Base-by-base conservation (phyloP, 1,140 invertebrate genomes). In the Drosophila virilis region DNA sequence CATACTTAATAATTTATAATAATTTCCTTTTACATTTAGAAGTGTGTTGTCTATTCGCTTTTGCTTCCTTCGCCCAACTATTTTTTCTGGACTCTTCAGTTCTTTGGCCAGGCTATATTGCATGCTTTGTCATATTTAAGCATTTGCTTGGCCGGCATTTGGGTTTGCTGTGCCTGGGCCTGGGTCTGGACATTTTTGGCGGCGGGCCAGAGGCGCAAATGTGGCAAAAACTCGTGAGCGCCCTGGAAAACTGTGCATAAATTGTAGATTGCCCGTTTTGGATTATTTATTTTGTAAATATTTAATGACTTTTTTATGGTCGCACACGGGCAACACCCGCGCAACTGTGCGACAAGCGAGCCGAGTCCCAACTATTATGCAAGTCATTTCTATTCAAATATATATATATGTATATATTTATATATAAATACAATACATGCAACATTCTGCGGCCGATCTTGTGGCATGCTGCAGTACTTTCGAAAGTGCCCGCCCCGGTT, bases 271-370 rank as follows among this genome's bases (percentile, higher is more conserved):
- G 77, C 46, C 61, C 42, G 62, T 59, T 60, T 62, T 8, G 76
- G 78, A 82, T 82, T 86, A 82, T 88, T 88, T 86, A 73, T 86
- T 79, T 79, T 81, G 76, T 70, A 83, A 78, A 82, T 82, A 86
- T 88, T 81, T 79, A 86, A 86, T 88, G 83, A 78, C 64, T 86
- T 82, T 86, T 86, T 81, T 85, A 69, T 72, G 42, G 68, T 71
- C 33, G 58, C 35, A 35, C 52, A 43, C 64, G 46, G 83, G 75
- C 79, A 86, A 86, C 82, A 86, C 82, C 83, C 82, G 76, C 82
- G 82, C 82, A 78, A 69, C 46, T 64, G 59, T 54, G 64, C 71
- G 59, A 65, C 71, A 58, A 62, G 10, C 45, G 38, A 9, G 37
- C 13, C 77, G 15, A 35, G 10, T 10, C 8, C 35, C 33, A n/a